Conservation (phyloP, 2,888 invertebrate species). For the Cephus pygmeus region DNA sequence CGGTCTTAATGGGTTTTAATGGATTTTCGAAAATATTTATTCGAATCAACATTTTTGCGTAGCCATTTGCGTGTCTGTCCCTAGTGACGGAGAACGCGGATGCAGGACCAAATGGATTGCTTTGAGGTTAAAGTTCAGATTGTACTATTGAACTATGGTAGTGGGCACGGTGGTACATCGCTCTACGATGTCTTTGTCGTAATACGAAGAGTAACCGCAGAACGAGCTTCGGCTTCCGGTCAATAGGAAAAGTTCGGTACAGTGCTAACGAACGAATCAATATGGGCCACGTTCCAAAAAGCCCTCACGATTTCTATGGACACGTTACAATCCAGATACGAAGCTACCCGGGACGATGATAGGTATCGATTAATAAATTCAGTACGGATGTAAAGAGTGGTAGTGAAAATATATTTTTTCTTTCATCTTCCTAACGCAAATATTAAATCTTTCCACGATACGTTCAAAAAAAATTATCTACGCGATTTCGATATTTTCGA, state of each 20-base stretch:
- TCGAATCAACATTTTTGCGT: not conserved
- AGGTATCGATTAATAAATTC: not conserved
- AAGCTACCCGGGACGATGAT: not conserved
- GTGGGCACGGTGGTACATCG: not conserved
- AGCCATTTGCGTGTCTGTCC: not conserved
- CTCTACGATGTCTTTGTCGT: not conserved
- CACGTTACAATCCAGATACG: not conserved
- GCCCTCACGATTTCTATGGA: constrained; percentile 15
- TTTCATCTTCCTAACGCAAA: too few species aligned
- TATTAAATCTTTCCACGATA: too few species aligned
- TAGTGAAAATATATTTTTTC: not conserved
- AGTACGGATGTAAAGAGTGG: not conserved
- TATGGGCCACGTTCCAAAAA: constrained; percentile 25
- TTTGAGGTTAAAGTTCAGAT: not conserved
- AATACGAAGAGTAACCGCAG: not conserved
- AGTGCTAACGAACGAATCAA: constrained; percentile 22
- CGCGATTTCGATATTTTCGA: not conserved
- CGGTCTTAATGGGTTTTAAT: not conserved
- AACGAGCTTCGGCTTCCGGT: not conserved
- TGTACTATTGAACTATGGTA: not conserved
- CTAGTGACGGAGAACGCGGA: not conserved
- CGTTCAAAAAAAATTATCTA: not conserved
- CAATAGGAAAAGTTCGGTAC: constrained; percentile 23
- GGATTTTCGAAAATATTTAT: not conserved
- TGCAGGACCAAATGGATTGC: not conserved